These are phyloP conservation scores for Eremobia ochroleuca DNA, from an alignment of 2,888 invertebrate species.

Conservation along the genomic window DNA sequence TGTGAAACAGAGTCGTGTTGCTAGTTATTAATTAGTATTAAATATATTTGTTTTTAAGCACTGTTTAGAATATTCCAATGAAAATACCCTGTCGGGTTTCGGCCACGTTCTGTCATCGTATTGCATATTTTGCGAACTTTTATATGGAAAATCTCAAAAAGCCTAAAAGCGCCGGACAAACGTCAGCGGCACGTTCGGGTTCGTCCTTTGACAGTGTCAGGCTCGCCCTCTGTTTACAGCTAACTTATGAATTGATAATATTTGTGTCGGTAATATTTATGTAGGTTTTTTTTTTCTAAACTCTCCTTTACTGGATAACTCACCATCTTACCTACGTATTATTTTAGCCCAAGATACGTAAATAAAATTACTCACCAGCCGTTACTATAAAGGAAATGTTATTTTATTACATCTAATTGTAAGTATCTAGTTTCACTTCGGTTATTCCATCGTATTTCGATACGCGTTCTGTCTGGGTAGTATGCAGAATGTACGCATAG, in stretches of 20 bases:
- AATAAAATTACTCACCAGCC: neutral
- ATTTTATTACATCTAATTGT: neutral
- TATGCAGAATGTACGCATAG: neutral
- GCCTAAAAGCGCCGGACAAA: neutral
- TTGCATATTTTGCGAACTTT: no score
- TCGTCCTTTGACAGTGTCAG: neutral
- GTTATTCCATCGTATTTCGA: conserved; percentile 8
- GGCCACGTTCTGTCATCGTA: neutral
- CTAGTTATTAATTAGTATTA: neutral
- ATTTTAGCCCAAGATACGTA: no score
- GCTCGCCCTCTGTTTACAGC: neutral
- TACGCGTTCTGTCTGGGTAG: conserved; percentile 12
- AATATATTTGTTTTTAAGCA: neutral
- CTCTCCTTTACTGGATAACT: neutral
- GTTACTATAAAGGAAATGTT: conserved; percentile 13
- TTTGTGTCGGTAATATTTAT: neutral
- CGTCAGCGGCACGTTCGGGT: neutral
- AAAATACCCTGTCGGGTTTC: neutral
- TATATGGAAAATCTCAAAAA: neutral
- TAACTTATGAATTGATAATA: neutral
- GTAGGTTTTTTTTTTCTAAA: neutral
- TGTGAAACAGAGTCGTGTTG: neutral
- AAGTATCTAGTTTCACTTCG: conserved; percentile 9
- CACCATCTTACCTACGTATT: neutral
- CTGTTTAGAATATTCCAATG: neutral